phyloP scores from a whole-genome alignment of 2,797 vertebrate genomes.

The Morelia viridis region DNA sequence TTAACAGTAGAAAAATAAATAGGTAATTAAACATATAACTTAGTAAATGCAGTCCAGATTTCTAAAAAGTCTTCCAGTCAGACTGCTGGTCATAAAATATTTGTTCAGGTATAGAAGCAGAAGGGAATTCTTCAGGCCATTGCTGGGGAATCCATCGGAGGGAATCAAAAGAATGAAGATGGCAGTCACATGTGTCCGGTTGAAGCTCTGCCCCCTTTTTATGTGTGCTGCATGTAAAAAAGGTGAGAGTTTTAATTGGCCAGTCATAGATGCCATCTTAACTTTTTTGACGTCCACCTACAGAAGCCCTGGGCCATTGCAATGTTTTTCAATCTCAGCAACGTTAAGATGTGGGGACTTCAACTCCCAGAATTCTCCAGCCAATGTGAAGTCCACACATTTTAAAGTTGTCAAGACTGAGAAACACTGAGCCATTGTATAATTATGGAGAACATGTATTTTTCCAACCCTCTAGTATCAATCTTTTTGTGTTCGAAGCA shows the following conservation, averaged over 20 bases:
- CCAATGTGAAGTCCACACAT: neutral
- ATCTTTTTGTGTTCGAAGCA: neutral
- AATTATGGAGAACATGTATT: neutral
- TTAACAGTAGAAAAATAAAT: neutral
- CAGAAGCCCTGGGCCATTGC: neutral
- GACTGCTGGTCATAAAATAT: neutral
- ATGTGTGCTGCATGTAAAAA: neutral
- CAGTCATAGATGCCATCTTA: neutral
- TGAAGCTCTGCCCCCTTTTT: neutral
- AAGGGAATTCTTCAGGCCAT: neutral
- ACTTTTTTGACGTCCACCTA: neutral
- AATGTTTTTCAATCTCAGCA: neutral
- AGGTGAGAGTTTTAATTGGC: neutral
- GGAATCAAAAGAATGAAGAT: neutral
- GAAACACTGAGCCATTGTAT: neutral
- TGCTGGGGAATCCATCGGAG: neutral
- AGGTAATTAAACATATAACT: neutral
- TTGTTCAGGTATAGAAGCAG: neutral
- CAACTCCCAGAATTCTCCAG: neutral
- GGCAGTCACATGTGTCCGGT: neutral
- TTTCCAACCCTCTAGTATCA: neutral
- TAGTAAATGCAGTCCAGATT: neutral
- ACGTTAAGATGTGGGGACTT: neutral
- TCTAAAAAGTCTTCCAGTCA: neutral
- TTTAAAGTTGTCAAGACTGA: neutral